phyloP scores from a whole-genome alignment of 2,113 vertebrate species.

The Zingel zingel region DNA sequence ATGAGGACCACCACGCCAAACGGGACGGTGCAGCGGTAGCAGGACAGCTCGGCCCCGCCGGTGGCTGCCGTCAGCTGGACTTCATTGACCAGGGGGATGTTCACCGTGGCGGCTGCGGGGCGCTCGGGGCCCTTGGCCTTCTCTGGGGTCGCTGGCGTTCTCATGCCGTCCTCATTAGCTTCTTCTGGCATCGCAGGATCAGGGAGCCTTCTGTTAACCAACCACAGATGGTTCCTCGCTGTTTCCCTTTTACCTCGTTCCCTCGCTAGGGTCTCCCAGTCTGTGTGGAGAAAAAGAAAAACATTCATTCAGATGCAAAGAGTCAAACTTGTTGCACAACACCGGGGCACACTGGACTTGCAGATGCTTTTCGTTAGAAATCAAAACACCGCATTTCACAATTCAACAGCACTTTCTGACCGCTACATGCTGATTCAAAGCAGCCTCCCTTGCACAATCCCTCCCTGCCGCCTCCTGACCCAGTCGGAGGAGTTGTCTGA shows the following conservation, averaged over 20 bases:
- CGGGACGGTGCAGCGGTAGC: conserved; percentile 95
- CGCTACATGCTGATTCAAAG: conserved; percentile 37
- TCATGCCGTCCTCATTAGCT: conserved; percentile 86
- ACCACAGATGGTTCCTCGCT: conserved; percentile 45
- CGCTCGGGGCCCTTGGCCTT: conserved; percentile 64
- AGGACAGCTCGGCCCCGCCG: conserved; percentile 94
- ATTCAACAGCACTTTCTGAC: neutral
- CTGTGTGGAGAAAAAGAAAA: conserved; percentile 55
- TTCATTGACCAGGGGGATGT: conserved; percentile 90
- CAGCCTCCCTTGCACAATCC: conserved; percentile 48
- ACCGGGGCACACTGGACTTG: neutral
- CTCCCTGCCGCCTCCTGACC: conserved; percentile 35
- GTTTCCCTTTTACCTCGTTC: conserved; percentile 1
- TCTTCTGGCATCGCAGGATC: conserved; percentile 89
- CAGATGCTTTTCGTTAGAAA: conserved; percentile 58
- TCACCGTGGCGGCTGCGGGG: conserved; percentile 67
- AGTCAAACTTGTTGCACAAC: conserved; percentile 48
- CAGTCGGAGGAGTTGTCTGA: conserved; percentile 40
- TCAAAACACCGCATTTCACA: conserved; percentile 60
- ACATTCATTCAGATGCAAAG: neutral
- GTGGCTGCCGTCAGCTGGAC: conserved; percentile 94
- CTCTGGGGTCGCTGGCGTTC: conserved; percentile 82
- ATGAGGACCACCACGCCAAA: conserved; percentile 97
- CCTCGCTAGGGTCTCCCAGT: conserved; percentile 41
- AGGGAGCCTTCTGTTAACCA: conserved; percentile 30